Evolutionary conservation across 2,797 vertebrate species (phyloP).

Genomic region (Xiphophorus birchmanni): DNA sequence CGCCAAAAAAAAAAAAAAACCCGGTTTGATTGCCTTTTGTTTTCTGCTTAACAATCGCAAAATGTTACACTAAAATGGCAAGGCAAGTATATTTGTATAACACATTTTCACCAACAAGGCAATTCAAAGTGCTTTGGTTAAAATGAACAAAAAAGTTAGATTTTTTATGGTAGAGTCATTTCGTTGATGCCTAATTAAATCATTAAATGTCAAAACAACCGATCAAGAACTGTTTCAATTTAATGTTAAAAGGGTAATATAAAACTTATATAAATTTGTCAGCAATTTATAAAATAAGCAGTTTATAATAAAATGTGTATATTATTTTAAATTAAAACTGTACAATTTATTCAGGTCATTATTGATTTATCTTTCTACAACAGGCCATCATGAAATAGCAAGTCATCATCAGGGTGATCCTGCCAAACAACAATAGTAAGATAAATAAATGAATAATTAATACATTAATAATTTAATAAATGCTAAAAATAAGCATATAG

Average conservation of each 20-base stretch:
- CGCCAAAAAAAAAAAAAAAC: background rate
- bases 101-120: background rate
- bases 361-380: background rate
- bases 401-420: background rate
- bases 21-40: background rate
- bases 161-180: background rate
- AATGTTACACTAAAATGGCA: background rate
- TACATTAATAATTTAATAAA: background rate
- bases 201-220: background rate
- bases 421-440: background rate
- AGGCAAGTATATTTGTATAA: background rate
- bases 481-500: background rate
- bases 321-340: background rate
- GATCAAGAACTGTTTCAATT: background rate
- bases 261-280: background rate
- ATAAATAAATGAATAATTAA: background rate
- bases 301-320: background rate
- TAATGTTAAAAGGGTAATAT: background rate
- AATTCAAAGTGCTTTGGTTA: background rate
- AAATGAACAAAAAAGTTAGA: background rate
- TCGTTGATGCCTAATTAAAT: no score
- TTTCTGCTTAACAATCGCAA: background rate
- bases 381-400: background rate
- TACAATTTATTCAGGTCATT: background rate
- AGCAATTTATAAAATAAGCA: background rate